Evolutionary conservation across 2,888 invertebrate species (phyloP), one percentile per base, ranked within the genome.

Genomic region (Euphydryas editha): DNA sequence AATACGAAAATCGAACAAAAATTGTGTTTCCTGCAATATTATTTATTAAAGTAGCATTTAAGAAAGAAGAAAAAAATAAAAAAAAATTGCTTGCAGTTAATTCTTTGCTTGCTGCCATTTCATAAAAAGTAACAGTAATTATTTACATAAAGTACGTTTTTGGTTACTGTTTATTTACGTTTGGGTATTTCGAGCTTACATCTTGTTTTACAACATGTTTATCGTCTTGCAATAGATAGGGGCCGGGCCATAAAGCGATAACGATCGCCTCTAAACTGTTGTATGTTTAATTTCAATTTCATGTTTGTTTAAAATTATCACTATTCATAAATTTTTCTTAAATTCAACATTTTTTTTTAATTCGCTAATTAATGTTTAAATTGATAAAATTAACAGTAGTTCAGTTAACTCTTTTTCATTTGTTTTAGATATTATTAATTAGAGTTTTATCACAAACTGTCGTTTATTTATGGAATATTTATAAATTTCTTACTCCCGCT

Each of bases 191-290:
- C 78, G 79, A 85, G 82, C 81, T 67, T 76, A 78, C 79, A 75
- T 81, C 81, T 80, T 84, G 84, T 81, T 86, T 82, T 81, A 82
- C 82, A 83, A 81, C 81, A 81, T 88, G 88, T 89, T 89, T 88
- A 88, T 88, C 83, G 85, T 81, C 83, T 81, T 82, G 82, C 80
- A 76, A 81, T 82, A 74, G 72, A 69, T 70, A 69, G 81, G 79
- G 77, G 77, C 74, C 72, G 71, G 79, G 75, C 85, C 87, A 86
- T 89, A 86, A 90, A 90, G 78, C 78, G 73, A 78, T 80, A 76
- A 76, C 79, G 77, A 84, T 82, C 84, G 82, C 79, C 78, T 75
- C 66, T 76, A 78, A 78, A 75, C 77, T 78, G 80, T 74, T 76
- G 77, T 78, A 75, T 84, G 81, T 84, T 84, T 80, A 79, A 77